Percentiles rank a stretch among this genome's conserved stretches.
phyloP scores from a whole-genome alignment of 2,888 invertebrate genomes.

The Aromia moschata region DNA sequence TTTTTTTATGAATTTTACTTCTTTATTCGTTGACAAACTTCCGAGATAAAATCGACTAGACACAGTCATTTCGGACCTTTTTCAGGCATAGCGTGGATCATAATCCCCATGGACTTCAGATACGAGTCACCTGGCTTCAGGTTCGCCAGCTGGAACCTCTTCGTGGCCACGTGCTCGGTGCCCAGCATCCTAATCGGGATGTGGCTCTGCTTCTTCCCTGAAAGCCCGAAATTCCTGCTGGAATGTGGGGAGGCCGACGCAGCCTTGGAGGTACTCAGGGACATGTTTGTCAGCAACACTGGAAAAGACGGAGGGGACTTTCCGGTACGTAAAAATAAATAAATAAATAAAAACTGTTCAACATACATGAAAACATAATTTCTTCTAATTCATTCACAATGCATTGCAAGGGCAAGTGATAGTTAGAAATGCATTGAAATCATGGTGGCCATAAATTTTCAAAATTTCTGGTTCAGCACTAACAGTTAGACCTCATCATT shows the following conservation, averaged over 20 bases:
- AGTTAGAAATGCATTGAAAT: too few species aligned
- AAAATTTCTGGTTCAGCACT: too few species aligned
- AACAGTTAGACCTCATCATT: too few species aligned
- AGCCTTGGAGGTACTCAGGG: constrained; percentile 74
- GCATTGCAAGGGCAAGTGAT: too few species aligned
- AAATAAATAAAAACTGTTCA: too few species aligned
- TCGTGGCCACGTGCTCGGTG: constrained; percentile 77
- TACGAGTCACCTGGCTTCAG: constrained; percentile 69
- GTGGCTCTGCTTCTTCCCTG: constrained; percentile 80
- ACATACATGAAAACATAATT: too few species aligned
- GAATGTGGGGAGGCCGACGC: constrained; percentile 82
- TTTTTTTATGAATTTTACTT: too few species aligned
- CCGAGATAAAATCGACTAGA: too few species aligned
- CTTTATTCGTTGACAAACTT: too few species aligned
- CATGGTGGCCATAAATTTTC: too few species aligned
- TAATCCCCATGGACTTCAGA: constrained; percentile 75
- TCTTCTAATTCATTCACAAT: too few species aligned
- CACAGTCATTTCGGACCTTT: too few species aligned
- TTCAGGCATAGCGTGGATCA: constrained; percentile 80
- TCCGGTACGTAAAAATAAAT: constrained; percentile 74
- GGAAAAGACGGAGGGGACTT: constrained; percentile 75
- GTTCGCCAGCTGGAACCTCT: constrained; percentile 84
- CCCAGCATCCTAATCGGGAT: constrained; percentile 74
- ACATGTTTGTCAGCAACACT: constrained; percentile 77
- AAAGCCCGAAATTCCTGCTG: constrained; percentile 84